Evolutionary conservation across 2,797 vertebrate species (phyloP), one percentile per base, ranked within the genome.

Genomic region (Brotula barbata): DNA sequence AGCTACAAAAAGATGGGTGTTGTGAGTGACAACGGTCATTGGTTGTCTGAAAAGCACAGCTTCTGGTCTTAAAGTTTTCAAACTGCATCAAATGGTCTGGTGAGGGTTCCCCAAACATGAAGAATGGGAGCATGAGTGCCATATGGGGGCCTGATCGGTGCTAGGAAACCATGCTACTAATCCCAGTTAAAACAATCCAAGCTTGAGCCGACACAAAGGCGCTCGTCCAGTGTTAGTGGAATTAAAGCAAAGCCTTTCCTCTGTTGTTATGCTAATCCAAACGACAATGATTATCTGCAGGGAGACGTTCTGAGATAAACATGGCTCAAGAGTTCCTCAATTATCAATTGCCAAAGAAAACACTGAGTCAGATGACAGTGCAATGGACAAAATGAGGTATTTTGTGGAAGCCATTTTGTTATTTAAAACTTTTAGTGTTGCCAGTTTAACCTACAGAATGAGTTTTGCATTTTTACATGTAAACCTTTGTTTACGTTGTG

Each of bases 231-330:
- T 76, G 82, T 88, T 83, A 83, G 81, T 43, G 81, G 85, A 82
- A 89, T 88, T 90, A 88, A 87, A 83, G 79, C 72, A 85, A 89
- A 90, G 83, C 88, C 75, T 85, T 75, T 62, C 67, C 80, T 82
- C 81, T 82, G 87, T 86, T 88, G 86, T 89, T 87, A 85, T 87
- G 83, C 72, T 91, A 90, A 92, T 90, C 88, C 86, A 74, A 63
- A 67, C 87, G 80, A 89, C 84, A 86, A 89, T 82, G 78, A 88
- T 87, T 86, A 87, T 89, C 88, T 85, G 79, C 71, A 14, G 65
- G 73, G 85, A 71, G 84, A 81, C 28, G 75, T 87, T 85, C 79
- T 86, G 78, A 72, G 85, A 88, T 87, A 85, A 87, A 87, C 81
- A 86, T 84, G 80, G 74, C 82, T 84, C 69, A 77, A 82, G 73